Evolutionary conservation across 2,888 invertebrate genomes (phyloP).

Genomic region (Exocentrus adspersus): DNA sequence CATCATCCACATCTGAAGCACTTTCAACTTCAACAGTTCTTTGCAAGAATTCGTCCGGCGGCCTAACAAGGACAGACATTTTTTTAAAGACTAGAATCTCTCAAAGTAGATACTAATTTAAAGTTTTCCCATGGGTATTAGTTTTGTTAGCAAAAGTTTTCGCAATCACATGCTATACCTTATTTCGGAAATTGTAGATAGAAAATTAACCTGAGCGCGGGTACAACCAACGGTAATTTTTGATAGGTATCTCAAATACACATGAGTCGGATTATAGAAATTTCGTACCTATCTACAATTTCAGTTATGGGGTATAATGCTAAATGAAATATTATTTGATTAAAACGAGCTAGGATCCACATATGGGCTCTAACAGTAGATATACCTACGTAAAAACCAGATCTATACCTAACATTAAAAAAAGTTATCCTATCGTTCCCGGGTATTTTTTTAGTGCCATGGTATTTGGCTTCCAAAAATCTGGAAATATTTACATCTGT

Average conservation of each 20-base stretch:
- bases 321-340: not conserved
- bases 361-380: too few species aligned
- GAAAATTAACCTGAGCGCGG: too few species aligned
- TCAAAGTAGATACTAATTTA: too few species aligned
- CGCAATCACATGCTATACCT: too few species aligned
- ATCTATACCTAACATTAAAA: slow-evolving; percentile 34
- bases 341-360: not conserved
- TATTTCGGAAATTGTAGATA: too few species aligned
- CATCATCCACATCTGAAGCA: slow-evolving; percentile 48
- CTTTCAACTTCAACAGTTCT: slow-evolving; percentile 41
- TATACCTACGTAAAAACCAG: not conserved
- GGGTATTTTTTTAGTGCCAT: slow-evolving; percentile 30
- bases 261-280: too few species aligned
- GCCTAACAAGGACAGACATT: slow-evolving; percentile 33
- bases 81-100: too few species aligned
- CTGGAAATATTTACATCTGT: slow-evolving; percentile 28
- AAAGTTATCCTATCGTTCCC: slow-evolving; percentile 33
- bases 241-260: too few species aligned
- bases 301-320: not conserved
- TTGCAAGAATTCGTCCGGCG: slow-evolving; percentile 49
- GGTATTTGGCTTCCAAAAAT: slow-evolving; percentile 35
- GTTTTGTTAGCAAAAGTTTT: not conserved
- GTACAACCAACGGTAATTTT: too few species aligned
- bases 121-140: too few species aligned
- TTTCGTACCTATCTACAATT: too few species aligned